A percentile compares a stretch with the other conserved stretches of the same genome.
Evolutionary conservation across 2,113 vertebrate genomes (phyloP).

Genomic region (Albula goreensis): DNA sequence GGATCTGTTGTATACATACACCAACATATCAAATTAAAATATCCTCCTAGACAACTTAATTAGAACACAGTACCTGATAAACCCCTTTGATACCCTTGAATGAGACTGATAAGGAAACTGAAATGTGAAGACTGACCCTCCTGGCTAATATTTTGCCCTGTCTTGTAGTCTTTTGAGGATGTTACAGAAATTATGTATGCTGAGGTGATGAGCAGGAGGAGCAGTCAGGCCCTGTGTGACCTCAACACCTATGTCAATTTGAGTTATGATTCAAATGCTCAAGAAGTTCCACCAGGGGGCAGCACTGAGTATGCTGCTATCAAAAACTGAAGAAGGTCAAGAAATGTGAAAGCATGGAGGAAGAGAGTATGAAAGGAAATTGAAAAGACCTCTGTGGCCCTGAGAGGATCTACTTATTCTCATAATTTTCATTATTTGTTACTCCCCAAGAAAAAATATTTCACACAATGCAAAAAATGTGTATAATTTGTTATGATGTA

Average conservation of each 20-base stretch:
- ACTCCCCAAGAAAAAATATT: neutral
- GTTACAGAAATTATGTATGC: neutral
- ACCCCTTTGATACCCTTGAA: too few relatives aligned
- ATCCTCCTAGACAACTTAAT: too few relatives aligned
- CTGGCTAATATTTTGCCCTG: neutral
- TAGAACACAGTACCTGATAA: too few relatives aligned
- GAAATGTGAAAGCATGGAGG: neutral
- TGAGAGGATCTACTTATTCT: neutral
- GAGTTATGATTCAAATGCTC: neutral
- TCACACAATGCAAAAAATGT: neutral
- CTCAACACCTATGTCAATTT: neutral
- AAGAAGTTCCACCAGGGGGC: neutral
- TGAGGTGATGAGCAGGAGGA: neutral
- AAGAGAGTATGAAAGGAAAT: neutral
- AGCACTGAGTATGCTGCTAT: neutral
- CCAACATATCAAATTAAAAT: too few relatives aligned
- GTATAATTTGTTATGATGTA: neutral
- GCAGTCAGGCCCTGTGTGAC: neutral
- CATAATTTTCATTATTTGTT: neutral
- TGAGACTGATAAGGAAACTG: neutral
- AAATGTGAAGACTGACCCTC: neutral
- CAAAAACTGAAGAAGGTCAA: neutral
- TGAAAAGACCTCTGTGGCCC: neutral
- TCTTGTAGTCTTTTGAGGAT: neutral
- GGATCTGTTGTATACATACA: too few relatives aligned